Conservation (phyloP, 2,888 invertebrate species). For the Deilephila porcellus region DNA sequence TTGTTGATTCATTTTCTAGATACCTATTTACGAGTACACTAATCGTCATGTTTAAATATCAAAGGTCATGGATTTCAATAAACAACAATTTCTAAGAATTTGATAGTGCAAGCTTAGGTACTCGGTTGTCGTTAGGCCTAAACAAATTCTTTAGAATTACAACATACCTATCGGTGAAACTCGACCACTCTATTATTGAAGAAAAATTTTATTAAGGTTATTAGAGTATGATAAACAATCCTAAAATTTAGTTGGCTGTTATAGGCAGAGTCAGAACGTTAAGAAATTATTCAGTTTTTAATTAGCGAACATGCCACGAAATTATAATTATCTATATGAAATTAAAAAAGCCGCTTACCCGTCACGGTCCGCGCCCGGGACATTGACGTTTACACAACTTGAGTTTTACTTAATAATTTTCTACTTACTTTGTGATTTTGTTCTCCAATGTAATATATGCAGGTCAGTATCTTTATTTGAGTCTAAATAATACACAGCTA, state of each 20-base stretch:
- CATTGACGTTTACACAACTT: conserved; percentile 62
- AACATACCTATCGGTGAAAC: neutral
- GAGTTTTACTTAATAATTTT: conserved; percentile 46
- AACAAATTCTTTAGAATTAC: neutral
- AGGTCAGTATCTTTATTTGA: neutral
- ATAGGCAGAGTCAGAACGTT: conserved; percentile 38
- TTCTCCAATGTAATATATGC: neutral
- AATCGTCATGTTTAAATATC: neutral
- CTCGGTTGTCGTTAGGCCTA: neutral
- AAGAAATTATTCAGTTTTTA: conserved; percentile 63
- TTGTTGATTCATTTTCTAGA: neutral
- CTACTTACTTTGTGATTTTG: conserved; percentile 1
- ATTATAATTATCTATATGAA: conserved; percentile 71
- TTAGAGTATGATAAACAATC: conserved; percentile 27
- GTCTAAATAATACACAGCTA: neutral
- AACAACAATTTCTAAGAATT: conserved; percentile 21
- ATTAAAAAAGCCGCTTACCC: conserved; percentile 69
- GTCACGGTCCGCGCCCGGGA: conserved; percentile 71
- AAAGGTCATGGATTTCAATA: conserved; percentile 13
- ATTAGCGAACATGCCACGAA: conserved; percentile 70
- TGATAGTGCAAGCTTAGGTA: neutral
- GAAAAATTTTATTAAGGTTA: neutral
- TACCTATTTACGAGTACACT: neutral
- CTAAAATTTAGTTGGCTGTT: conserved; percentile 42
- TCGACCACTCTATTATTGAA: neutral